Conservation (phyloP, 2,888 invertebrate species). For the Pristionchus fissidentatus region DNA sequence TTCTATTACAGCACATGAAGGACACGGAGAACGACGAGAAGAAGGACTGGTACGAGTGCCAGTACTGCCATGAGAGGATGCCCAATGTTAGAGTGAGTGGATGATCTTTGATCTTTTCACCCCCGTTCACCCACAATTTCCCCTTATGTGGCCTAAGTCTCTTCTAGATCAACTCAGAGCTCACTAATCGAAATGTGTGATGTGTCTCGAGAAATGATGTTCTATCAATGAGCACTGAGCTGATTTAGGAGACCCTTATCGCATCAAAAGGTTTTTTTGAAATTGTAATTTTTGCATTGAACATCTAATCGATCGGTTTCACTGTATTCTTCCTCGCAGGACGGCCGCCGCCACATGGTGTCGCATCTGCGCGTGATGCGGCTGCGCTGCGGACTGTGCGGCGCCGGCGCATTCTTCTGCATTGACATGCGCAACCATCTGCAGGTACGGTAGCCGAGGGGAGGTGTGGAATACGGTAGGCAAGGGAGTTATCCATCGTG, state of each 20-base stretch:
- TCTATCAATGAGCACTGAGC: neutral
- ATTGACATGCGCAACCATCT: constrained; percentile 49
- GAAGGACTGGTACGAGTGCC: constrained; percentile 33
- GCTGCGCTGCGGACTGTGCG: constrained; percentile 40
- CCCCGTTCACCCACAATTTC: neutral
- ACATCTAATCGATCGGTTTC: neutral
- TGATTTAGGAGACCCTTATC: neutral
- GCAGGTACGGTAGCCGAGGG: constrained; percentile 27
- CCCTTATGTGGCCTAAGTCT: neutral
- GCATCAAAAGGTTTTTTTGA: too few relatives aligned
- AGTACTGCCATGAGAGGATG: constrained; percentile 1
- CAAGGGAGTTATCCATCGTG: neutral
- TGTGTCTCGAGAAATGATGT: neutral
- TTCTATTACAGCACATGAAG: neutral
- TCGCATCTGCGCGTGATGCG: constrained; percentile 47
- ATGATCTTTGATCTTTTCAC: neutral
- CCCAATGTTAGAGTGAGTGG: constrained; percentile 40
- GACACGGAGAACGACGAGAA: neutral
- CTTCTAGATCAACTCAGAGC: neutral
- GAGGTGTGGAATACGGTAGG: neutral
- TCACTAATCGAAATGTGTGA: neutral
- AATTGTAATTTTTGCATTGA: neutral
- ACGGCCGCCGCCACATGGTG: constrained; percentile 49
- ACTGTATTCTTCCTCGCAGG: constrained; percentile 7
- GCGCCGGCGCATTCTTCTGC: constrained; percentile 48